phyloP scores from a whole-genome alignment of 2,888 invertebrate species.

The Andrena trimmerana region DNA sequence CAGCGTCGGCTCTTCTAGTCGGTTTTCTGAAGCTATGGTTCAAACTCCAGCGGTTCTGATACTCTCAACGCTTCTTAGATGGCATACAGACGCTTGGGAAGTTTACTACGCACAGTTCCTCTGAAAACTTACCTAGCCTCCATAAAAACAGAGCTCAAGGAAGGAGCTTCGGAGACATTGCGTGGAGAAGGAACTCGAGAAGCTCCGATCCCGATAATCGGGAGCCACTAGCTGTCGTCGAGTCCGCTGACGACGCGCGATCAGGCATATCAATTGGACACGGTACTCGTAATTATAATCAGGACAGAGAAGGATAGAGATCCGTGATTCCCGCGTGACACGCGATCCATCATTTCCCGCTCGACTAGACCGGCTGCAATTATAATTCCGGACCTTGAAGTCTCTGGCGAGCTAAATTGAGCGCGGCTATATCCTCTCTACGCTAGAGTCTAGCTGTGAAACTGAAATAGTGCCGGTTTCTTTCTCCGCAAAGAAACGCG shows the following conservation, averaged over 20 bases:
- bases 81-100: too few relatives aligned
- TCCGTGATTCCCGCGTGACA: conserved; percentile 38
- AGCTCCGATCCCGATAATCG: not conserved
- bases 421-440: conserved; percentile 14
- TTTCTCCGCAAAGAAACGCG: not conserved
- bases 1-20: too few relatives aligned
- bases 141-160: too few relatives aligned
- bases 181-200: too few relatives aligned
- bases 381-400: conserved; percentile 50
- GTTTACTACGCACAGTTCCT: too few relatives aligned
- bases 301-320: conserved; percentile 13
- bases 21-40: too few relatives aligned
- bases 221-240: not conserved
- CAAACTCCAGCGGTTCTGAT: too few relatives aligned
- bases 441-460: not conserved
- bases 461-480: not conserved
- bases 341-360: conserved; percentile 47
- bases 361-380: conserved; percentile 25
- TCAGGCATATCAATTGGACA: not conserved
- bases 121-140: too few relatives aligned
- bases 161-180: too few relatives aligned
- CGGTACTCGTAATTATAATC: not conserved
- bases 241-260: not conserved
- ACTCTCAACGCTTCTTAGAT: too few relatives aligned
- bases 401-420: conserved; percentile 37